These are phyloP conservation scores for Ormyrus labotus DNA, from an alignment of 2,888 invertebrate species.

Conservation along the genomic window DNA sequence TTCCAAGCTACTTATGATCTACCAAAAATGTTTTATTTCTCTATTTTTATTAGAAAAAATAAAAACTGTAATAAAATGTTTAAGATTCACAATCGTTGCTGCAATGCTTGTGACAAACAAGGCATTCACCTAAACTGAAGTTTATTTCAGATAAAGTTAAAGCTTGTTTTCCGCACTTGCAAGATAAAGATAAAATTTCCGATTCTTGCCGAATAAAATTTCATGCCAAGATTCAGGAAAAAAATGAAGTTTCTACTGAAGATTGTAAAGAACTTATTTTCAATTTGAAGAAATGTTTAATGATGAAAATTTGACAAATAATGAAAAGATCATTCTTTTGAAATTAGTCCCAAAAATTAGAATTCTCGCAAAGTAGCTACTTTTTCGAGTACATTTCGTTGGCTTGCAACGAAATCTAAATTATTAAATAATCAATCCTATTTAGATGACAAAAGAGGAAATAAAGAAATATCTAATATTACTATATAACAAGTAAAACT, in stretches of 20 bases:
- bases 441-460: not conserved
- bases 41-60: not conserved
- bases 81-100: not conserved
- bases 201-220: constrained; percentile 11
- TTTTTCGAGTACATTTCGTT: constrained; percentile 1
- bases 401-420: constrained; percentile 5
- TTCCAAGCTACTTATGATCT: too few relatives aligned
- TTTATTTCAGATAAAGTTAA: constrained; percentile 8
- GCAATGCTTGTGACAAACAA: not conserved
- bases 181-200: constrained; percentile 4
- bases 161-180: not conserved
- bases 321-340: not conserved
- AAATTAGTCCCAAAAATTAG: constrained; percentile 3
- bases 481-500: not conserved
- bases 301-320: constrained; percentile 4
- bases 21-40: not conserved
- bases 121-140: constrained; percentile 10
- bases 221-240: not conserved
- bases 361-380: constrained; percentile 4
- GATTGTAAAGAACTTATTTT: not conserved
- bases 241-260: not conserved
- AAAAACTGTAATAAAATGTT: too few relatives aligned
- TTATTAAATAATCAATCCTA: not conserved
- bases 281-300: constrained; percentile 3
- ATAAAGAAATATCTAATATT: constrained; percentile 1